phyloP scores from a whole-genome alignment of 2,113 vertebrate species.

The Corynorhinus townsendii region DNA sequence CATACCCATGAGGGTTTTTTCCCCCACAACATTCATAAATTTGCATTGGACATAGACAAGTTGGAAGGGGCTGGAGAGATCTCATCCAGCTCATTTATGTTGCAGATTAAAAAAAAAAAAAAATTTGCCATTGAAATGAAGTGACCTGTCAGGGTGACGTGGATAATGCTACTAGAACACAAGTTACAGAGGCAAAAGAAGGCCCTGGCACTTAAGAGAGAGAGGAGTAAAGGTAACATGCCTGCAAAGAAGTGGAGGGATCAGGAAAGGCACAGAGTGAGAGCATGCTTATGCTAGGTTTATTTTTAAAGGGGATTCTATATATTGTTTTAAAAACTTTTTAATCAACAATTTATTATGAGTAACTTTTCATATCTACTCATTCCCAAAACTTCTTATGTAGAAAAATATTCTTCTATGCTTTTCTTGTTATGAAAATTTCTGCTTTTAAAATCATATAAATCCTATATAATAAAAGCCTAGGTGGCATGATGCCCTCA shows the following conservation, averaged over 20 bases:
- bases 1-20: background rate
- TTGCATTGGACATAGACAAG: background rate
- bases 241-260: background rate
- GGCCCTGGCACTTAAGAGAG: background rate
- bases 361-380: background rate
- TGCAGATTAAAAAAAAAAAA: background rate
- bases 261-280: background rate
- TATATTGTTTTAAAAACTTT: background rate
- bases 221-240: background rate
- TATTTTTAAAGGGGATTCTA: conserved; percentile 3
- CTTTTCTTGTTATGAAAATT: background rate
- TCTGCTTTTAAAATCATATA: background rate
- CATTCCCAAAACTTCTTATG: background rate
- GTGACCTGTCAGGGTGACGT: background rate
- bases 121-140: background rate
- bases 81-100: background rate
- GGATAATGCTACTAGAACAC: background rate
- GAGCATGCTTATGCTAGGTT: background rate
- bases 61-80: background rate
- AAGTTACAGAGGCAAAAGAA: background rate
- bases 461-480: background rate
- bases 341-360: background rate
- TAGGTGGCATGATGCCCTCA: too few relatives aligned
- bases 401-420: background rate
- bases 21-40: background rate